Conservation (phyloP, 2,888 invertebrate species). For the Rapana venosa region DNA sequence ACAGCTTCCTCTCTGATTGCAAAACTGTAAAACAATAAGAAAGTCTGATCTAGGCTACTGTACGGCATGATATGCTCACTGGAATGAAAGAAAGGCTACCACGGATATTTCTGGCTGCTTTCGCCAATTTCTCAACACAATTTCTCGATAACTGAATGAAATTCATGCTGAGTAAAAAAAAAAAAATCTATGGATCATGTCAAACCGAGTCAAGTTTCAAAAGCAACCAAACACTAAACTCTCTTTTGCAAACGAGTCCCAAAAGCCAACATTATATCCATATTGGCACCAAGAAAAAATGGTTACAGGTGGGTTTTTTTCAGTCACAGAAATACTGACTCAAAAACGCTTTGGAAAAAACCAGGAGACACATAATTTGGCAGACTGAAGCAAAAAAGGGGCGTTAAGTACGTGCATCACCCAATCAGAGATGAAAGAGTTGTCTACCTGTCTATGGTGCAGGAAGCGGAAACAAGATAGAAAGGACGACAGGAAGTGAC, state of each 20-base stretch:
- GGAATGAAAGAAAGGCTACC: background rate
- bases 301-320: background rate
- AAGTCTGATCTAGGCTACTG: background rate
- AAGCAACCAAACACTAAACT: slow-evolving; percentile 15
- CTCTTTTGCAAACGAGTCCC: background rate
- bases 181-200: background rate
- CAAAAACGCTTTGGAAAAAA: background rate
- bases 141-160: background rate
- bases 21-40: background rate
- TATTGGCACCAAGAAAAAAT: slow-evolving; percentile 9
- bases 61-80: background rate
- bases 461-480: slow-evolving; percentile 52
- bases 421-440: slow-evolving; percentile 43
- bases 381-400: slow-evolving; percentile 44
- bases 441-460: slow-evolving; percentile 51
- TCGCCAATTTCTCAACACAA: background rate
- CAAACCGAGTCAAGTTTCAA: slow-evolving; percentile 6
- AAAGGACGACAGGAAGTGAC: slow-evolving; percentile 52
- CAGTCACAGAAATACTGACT: background rate
- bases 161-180: slow-evolving; percentile 17
- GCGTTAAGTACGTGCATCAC: slow-evolving; percentile 24
- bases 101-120: background rate
- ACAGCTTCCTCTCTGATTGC: slow-evolving; percentile 18
- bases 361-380: background rate
- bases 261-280: slow-evolving; percentile 18